A percentile compares a stretch with the other conserved stretches of the same genome.
phyloP scores from a whole-genome alignment of 1,140 invertebrate species.

The Lanistes nyassanus region DNA sequence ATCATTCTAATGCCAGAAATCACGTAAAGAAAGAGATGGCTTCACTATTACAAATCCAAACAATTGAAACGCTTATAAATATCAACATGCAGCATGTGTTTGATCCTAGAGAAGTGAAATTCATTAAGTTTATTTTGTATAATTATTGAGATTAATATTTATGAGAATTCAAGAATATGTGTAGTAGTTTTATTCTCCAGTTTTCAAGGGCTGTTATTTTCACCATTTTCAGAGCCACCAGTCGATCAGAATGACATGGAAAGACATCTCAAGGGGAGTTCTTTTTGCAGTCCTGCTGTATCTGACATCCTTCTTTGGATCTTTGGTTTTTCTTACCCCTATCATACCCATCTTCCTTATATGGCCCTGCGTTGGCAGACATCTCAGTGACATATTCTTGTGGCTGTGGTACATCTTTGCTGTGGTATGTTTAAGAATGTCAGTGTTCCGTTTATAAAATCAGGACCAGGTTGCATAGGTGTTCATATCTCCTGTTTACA shows the following conservation, averaged over 20 bases:
- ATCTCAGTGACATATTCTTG: slow-evolving; percentile 31
- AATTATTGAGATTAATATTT: neutral
- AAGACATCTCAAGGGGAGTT: slow-evolving; percentile 18
- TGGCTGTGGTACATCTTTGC: slow-evolving; percentile 38
- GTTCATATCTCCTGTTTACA: too few relatives aligned
- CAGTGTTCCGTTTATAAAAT: too few relatives aligned
- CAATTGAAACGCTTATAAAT: too few relatives aligned
- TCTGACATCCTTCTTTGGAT: slow-evolving; percentile 33
- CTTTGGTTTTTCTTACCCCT: slow-evolving; percentile 35
- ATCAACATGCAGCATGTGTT: too few relatives aligned
- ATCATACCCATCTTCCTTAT: slow-evolving; percentile 28
- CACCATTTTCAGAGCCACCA: neutral
- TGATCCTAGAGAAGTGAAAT: too few relatives aligned
- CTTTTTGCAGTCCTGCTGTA: slow-evolving; percentile 22
- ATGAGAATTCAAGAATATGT: neutral
- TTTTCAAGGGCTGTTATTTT: neutral
- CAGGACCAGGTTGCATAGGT: too few relatives aligned
- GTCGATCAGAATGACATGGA: neutral
- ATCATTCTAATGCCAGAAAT: too few relatives aligned
- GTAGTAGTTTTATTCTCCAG: neutral
- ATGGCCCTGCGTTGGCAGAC: slow-evolving; percentile 17
- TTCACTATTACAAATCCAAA: too few relatives aligned
- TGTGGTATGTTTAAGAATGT: slow-evolving; percentile 30
- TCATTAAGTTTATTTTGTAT: neutral
- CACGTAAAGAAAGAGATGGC: too few relatives aligned